phyloP scores from a whole-genome alignment of 2,113 vertebrate genomes.

The Lepus timidus region DNA sequence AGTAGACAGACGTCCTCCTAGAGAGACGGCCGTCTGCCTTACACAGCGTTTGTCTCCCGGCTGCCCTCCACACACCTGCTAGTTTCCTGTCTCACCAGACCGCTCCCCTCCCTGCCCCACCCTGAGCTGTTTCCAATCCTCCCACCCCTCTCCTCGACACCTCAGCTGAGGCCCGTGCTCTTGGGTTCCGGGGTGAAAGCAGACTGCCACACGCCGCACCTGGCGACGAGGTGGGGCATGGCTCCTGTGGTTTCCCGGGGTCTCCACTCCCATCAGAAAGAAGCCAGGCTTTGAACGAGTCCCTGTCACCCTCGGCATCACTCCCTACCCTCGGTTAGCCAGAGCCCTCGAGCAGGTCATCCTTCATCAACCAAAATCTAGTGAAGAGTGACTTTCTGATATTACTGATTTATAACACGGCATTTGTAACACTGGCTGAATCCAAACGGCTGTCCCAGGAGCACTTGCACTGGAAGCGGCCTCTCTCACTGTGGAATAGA shows the following conservation, averaged over 20 bases:
- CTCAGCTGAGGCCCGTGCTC: not conserved
- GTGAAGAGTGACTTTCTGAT: not conserved
- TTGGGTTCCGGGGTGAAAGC: constrained; percentile 10
- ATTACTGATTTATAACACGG: constrained; percentile 3
- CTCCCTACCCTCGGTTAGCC: not conserved
- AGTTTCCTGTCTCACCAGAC: not conserved
- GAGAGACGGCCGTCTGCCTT: not conserved
- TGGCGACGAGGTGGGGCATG: not conserved
- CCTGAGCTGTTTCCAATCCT: not conserved
- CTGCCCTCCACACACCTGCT: not conserved
- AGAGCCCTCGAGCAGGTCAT: not conserved
- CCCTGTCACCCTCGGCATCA: not conserved
- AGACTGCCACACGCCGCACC: not conserved
- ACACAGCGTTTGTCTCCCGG: not conserved
- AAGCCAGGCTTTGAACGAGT: not conserved
- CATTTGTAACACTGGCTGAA: not conserved
- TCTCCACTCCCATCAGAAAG: not conserved
- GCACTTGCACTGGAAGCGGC: not conserved
- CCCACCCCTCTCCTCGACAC: too few relatives aligned
- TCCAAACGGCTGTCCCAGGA: not conserved
- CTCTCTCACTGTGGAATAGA: not conserved
- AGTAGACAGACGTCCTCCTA: not conserved
- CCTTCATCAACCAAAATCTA: not conserved
- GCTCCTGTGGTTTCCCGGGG: not conserved
- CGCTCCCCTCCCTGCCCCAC: not conserved